Evolutionary conservation across 2,888 invertebrate species (phyloP).

Genomic region (Iselma pallidipennis): DNA sequence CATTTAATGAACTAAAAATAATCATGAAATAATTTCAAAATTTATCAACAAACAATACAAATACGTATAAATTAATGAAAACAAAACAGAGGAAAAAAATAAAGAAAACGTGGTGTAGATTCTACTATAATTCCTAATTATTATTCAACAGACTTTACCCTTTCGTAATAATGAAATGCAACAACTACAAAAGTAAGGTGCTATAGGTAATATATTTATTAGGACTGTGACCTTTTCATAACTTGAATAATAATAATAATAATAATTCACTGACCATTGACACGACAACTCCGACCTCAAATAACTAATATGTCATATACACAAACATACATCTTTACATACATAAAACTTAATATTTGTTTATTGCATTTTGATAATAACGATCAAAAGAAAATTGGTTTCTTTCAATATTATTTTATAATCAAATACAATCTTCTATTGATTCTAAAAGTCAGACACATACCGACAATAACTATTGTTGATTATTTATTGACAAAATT

Average conservation of each 20-base stretch:
- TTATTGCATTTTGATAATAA: neutral
- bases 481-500: no score
- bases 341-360: neutral
- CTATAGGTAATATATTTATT: neutral
- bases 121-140: neutral
- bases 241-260: conserved; percentile 1
- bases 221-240: neutral
- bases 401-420: neutral
- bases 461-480: no score
- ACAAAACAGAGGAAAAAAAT: no score
- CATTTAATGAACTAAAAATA: neutral
- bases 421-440: neutral
- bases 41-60: no score
- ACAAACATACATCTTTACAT: neutral
- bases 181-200: neutral
- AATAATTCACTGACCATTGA: conserved; percentile 18
- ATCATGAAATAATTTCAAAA: neutral
- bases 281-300: conserved; percentile 4
- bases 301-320: no score
- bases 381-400: neutral
- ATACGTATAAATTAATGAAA: no score
- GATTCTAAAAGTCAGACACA: neutral
- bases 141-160: neutral
- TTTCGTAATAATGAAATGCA: neutral
- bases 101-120: no score